Conservation (phyloP, 2,888 invertebrate species). For the Drosophila aldrichi region DNA sequence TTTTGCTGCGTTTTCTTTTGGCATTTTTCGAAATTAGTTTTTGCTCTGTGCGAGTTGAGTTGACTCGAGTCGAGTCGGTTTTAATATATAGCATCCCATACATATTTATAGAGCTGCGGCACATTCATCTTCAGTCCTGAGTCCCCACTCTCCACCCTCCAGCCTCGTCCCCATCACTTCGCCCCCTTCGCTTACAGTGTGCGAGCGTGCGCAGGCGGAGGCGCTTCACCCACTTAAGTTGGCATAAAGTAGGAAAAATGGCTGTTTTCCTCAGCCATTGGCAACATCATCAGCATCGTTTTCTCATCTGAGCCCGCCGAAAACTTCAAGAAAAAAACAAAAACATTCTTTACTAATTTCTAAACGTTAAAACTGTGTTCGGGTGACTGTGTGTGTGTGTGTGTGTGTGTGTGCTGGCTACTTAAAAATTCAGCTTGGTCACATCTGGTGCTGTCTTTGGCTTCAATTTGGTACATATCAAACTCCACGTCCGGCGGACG, state of each 20-base stretch:
- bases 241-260: constrained; percentile 74
- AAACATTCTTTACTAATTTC: constrained; percentile 62
- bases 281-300: constrained; percentile 63
- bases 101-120: constrained; percentile 83
- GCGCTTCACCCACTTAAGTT: constrained; percentile 75
- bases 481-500: constrained; percentile 18
- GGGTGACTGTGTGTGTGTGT: constrained; percentile 1
- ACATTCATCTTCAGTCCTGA: constrained; percentile 79
- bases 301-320: constrained; percentile 47
- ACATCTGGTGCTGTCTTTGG: constrained; percentile 64
- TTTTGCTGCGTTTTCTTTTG: constrained; percentile 78
- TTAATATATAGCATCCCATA: constrained; percentile 82
- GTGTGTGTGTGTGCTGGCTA: constrained; percentile 28
- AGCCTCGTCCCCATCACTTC: background rate
- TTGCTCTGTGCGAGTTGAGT: constrained; percentile 72
- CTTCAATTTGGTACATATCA: constrained; percentile 30
- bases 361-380: constrained; percentile 10
- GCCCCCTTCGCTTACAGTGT: constrained; percentile 2
- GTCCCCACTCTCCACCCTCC: background rate
- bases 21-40: constrained; percentile 83
- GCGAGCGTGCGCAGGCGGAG: constrained; percentile 44
- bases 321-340: constrained; percentile 35
- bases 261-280: constrained; percentile 61
- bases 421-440: constrained; percentile 66
- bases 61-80: constrained; percentile 76